Percentiles rank a stretch among this genome's conserved stretches.
Evolutionary conservation across 2,888 invertebrate genomes (phyloP).

Genomic region (Parnassius smintheus): DNA sequence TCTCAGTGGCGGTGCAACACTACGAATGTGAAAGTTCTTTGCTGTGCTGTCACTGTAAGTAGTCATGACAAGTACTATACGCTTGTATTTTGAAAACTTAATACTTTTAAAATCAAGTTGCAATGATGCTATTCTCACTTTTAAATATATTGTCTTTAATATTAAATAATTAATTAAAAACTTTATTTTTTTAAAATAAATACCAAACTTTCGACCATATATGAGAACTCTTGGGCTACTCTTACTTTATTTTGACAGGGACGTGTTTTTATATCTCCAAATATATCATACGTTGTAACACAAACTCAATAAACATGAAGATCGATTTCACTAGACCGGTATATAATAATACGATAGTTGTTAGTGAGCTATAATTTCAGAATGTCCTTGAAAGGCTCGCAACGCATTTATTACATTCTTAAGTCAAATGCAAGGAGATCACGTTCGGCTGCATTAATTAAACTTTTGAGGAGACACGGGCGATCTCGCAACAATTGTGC

Average conservation of each 20-base stretch:
- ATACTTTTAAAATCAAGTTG: slow-evolving; percentile 19
- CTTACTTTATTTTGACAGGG: slow-evolving; percentile 35
- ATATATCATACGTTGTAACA: slow-evolving; percentile 38
- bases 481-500: slow-evolving; percentile 64
- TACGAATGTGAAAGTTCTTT: slow-evolving; percentile 77
- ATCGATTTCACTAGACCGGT: slow-evolving; percentile 45
- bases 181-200: not conserved
- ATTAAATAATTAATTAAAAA: too few relatives aligned
- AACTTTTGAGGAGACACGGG: slow-evolving; percentile 58
- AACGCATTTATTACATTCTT: slow-evolving; percentile 60
- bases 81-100: slow-evolving; percentile 47
- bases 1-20: slow-evolving; percentile 59
- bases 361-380: slow-evolving; percentile 44
- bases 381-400: slow-evolving; percentile 67
- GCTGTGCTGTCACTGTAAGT: slow-evolving; percentile 52
- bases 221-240: slow-evolving; percentile 42
- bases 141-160: slow-evolving; percentile 1
- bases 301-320: slow-evolving; percentile 18
- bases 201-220: slow-evolving; percentile 27
- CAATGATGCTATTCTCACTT: slow-evolving; percentile 1
- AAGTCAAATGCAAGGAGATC: slow-evolving; percentile 61
- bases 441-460: slow-evolving; percentile 60
- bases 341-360: slow-evolving; percentile 51
- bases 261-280: slow-evolving; percentile 46
- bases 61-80: slow-evolving; percentile 63